Conservation (phyloP, 2,113 vertebrate genomes). For the Phrynocephalus versicolor region DNA sequence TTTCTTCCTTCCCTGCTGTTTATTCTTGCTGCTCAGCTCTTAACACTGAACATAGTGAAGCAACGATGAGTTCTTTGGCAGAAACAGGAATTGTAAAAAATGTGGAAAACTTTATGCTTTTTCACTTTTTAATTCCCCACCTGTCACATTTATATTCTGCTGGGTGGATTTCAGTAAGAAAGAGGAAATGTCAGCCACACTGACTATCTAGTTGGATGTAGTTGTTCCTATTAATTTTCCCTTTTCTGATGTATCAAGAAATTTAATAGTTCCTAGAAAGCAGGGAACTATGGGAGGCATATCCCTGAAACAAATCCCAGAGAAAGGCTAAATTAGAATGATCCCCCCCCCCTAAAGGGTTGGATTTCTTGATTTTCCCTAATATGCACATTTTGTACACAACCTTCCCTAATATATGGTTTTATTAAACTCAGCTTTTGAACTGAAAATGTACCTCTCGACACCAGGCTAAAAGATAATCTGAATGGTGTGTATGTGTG, state of each 20-base stretch:
- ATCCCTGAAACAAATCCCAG: too few species aligned
- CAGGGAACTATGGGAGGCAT: neutral
- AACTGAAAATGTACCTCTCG: neutral
- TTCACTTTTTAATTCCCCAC: too few species aligned
- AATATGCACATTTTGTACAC: neutral
- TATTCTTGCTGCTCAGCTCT: conserved; percentile 20
- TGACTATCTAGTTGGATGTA: neutral
- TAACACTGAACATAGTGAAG: neutral
- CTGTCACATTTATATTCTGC: neutral
- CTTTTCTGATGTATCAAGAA: neutral
- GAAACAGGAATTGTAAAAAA: conserved; percentile 5
- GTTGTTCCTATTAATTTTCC: neutral
- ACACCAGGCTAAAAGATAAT: too few species aligned
- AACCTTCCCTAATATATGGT: neutral
- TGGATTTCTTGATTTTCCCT: too few species aligned
- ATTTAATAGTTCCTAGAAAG: neutral
- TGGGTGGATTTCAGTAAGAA: neutral
- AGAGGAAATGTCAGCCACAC: neutral
- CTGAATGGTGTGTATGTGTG: too few species aligned
- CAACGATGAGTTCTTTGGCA: conserved; percentile 28
- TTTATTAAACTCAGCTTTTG: neutral
- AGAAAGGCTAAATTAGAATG: too few species aligned
- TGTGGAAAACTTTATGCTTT: neutral
- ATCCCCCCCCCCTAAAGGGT: too few species aligned
- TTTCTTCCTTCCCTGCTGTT: conserved; percentile 42